These are phyloP conservation scores for Horisme vitalbata DNA, from an alignment of 2,888 invertebrate genomes.

Conservation along the genomic window DNA sequence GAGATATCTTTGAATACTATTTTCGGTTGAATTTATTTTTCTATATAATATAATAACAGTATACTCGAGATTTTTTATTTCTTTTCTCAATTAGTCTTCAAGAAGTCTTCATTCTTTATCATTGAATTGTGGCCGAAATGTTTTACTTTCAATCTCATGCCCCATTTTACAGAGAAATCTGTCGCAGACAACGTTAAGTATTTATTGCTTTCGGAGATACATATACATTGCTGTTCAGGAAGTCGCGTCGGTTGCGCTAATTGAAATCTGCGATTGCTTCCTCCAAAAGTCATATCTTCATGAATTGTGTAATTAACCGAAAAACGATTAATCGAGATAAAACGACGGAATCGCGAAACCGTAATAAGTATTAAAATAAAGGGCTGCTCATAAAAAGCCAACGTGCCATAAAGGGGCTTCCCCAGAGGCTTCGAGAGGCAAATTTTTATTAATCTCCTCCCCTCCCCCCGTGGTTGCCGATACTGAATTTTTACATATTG, in stretches of 20 bases:
- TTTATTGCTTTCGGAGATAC: conserved; percentile 17
- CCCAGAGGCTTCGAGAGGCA: conserved; percentile 62
- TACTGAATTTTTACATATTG: conserved; percentile 63
- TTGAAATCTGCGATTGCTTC: conserved; percentile 28
- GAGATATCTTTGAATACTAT: too few relatives aligned
- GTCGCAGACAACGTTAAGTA: conserved; percentile 12
- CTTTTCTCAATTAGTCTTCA: conserved; percentile 16
- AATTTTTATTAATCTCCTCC: conserved; percentile 76
- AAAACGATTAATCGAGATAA: conserved; percentile 65
- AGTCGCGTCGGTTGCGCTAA: conserved; percentile 23
- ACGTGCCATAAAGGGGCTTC: conserved; percentile 72
- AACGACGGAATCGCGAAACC: conserved; percentile 67
- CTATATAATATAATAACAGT: conserved; percentile 6
- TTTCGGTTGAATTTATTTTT: too few relatives aligned
- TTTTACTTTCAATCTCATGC: conserved; percentile 15
- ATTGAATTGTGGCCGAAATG: conserved; percentile 21
- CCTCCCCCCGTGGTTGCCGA: conserved; percentile 56
- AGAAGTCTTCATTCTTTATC: conserved; percentile 24
- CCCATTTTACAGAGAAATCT: conserved; percentile 10
- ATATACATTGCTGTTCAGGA: conserved; percentile 17
- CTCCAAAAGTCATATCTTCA: conserved; percentile 40
- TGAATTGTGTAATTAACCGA: conserved; percentile 63
- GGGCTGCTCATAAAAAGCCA: conserved; percentile 71
- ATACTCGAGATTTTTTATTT: conserved; percentile 17
- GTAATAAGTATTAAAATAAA: conserved; percentile 75